Evolutionary conservation across 1,140 invertebrate species (phyloP).

Genomic region (Piezodorus guildinii): DNA sequence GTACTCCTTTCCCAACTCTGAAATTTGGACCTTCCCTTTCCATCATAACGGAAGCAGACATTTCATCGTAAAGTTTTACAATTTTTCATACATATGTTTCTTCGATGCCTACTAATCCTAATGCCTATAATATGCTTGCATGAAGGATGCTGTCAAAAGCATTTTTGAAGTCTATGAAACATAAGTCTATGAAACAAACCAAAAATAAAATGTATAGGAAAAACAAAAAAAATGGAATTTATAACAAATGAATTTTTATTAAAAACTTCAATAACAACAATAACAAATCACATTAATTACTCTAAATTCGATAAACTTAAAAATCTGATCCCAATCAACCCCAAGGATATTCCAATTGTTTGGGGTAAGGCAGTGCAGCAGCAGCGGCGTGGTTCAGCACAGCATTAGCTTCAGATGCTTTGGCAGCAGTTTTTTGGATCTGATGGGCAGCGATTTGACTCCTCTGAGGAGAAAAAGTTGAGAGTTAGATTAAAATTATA

Average conservation of each 20-base stretch:
- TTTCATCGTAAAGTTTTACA: too few species aligned
- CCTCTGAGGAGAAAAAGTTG: conserved; percentile 29
- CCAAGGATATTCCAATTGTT: conserved; percentile 13
- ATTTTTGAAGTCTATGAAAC: too few species aligned
- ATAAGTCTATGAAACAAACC: too few species aligned
- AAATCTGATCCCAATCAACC: conserved; percentile 4
- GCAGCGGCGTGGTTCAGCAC: conserved; percentile 30
- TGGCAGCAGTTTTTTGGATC: conserved; percentile 36
- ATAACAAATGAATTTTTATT: not conserved
- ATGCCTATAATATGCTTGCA: too few species aligned
- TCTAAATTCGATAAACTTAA: not conserved
- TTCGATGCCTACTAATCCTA: too few species aligned
- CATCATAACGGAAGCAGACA: too few species aligned
- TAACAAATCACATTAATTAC: not conserved
- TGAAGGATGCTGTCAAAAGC: too few species aligned
- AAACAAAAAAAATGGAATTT: not conserved
- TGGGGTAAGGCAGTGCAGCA: conserved; percentile 1
- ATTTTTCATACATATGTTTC: too few species aligned
- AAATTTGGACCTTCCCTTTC: too few species aligned
- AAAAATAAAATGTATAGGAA: not conserved
- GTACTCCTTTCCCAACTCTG: too few species aligned
- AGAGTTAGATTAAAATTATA: not conserved
- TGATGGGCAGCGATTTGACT: conserved; percentile 35
- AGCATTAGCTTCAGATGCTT: conserved; percentile 36
- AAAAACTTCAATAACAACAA: not conserved